Percentiles rank a stretch among this genome's conserved stretches.
Evolutionary conservation across 2,797 vertebrate genomes (phyloP).

Genomic region (Spinibarbus caldwelli): DNA sequence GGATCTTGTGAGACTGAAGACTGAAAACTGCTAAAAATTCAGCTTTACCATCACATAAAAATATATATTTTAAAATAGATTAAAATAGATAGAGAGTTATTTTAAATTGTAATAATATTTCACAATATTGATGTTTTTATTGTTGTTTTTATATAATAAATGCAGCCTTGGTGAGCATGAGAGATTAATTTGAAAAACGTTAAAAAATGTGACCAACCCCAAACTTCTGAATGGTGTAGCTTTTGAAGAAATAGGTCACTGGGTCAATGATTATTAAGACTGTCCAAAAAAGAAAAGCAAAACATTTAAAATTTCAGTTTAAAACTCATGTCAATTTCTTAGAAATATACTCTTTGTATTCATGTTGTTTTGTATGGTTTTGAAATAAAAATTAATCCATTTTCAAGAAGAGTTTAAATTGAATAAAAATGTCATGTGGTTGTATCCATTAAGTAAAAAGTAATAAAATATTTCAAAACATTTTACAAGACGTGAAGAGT

Average conservation of each 20-base stretch:
- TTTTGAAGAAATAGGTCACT: slow-evolving; percentile 10
- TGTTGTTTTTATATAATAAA: too few relatives aligned
- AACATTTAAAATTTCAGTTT: not conserved
- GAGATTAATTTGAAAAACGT: too few relatives aligned
- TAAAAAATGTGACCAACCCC: not conserved
- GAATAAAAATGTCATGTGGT: not conserved
- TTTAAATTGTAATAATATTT: too few relatives aligned
- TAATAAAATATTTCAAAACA: too few relatives aligned
- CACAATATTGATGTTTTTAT: too few relatives aligned
- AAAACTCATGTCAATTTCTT: not conserved
- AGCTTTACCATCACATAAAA: too few relatives aligned
- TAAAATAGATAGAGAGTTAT: too few relatives aligned
- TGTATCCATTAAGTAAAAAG: not conserved
- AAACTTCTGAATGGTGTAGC: not conserved
- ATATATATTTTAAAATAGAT: too few relatives aligned
- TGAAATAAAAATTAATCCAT: not conserved
- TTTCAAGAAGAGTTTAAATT: not conserved
- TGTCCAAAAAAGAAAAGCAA: not conserved
- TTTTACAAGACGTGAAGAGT: not conserved
- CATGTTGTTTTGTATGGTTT: not conserved
- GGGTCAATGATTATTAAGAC: not conserved
- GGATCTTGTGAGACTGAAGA: too few relatives aligned
- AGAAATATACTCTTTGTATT: not conserved
- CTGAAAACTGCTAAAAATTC: too few relatives aligned
- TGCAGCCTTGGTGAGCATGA: too few relatives aligned